Conservation (phyloP, 2,888 invertebrate genomes). For the Stenodema calcarata region DNA sequence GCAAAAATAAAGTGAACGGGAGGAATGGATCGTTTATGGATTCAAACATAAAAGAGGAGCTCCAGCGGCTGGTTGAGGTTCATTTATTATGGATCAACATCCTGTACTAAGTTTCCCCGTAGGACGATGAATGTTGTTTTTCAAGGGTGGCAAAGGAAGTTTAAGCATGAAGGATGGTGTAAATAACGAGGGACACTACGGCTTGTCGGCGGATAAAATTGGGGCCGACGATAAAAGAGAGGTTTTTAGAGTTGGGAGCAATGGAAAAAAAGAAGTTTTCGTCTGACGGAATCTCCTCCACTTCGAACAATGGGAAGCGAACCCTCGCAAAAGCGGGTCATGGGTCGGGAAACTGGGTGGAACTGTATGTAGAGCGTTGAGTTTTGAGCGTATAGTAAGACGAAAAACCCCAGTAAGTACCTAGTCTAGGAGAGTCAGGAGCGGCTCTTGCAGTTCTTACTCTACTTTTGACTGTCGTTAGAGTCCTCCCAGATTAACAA, state of each 20-base stretch:
- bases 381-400: not conserved
- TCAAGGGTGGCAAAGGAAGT: not conserved
- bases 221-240: not conserved
- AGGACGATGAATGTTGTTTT: not conserved
- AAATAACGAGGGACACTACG: not conserved
- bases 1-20: not conserved
- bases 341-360: not conserved
- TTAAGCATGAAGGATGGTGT: not conserved
- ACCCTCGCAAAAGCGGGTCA: not conserved
- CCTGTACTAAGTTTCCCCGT: not conserved
- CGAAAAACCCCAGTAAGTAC: not conserved
- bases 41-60: not conserved
- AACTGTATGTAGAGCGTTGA: not conserved
- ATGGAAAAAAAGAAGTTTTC: not conserved
- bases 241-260: not conserved
- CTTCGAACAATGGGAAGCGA: not conserved
- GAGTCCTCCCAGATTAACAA: no score
- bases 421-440: no score
- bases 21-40: not conserved
- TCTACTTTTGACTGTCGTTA: no score
- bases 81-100: not conserved
- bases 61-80: not conserved
- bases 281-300: not conserved
- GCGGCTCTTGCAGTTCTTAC: no score
- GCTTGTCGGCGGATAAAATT: not conserved